A percentile compares a stretch with the other conserved stretches of the same genome.
Evolutionary conservation across 2,797 vertebrate species (phyloP).

Genomic region (Pseudomugil tenellus): DNA sequence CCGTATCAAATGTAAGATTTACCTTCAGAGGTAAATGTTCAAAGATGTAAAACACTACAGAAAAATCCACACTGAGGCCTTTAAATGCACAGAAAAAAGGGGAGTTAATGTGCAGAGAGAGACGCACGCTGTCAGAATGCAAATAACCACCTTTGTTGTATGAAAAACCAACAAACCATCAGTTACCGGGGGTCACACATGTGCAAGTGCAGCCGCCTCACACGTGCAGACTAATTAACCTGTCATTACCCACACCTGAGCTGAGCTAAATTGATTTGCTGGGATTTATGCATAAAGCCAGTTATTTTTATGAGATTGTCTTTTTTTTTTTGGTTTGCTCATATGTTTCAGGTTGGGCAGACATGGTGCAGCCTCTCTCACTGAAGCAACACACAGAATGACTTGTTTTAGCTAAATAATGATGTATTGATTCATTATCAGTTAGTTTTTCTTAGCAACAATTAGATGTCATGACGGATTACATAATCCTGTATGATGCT

Average conservation of each 20-base stretch:
- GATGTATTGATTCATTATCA: too few species aligned
- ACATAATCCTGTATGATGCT: neutral
- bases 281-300: constrained; percentile 18
- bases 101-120: constrained; percentile 26
- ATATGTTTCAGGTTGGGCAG: neutral
- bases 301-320: constrained; percentile 34
- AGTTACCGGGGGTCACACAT: constrained; percentile 13
- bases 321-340: constrained; percentile 35
- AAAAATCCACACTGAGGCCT: constrained; percentile 13
- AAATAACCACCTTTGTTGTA: constrained; percentile 38
- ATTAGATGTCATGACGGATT: neutral
- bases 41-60: neutral
- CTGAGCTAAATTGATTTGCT: too few species aligned
- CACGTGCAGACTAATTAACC: constrained; percentile 54
- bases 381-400: neutral
- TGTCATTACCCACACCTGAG: constrained; percentile 55
- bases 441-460: too few species aligned
- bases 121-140: constrained; percentile 53
- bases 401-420: neutral
- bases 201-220: constrained; percentile 2
- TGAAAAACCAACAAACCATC: constrained; percentile 38
- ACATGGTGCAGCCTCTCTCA: too few species aligned
- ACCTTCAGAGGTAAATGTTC: neutral
- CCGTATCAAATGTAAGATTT: constrained; percentile 6
- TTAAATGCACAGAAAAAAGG: constrained; percentile 18